Conservation (phyloP, 2,113 vertebrate genomes). For the Passer montanus region DNA sequence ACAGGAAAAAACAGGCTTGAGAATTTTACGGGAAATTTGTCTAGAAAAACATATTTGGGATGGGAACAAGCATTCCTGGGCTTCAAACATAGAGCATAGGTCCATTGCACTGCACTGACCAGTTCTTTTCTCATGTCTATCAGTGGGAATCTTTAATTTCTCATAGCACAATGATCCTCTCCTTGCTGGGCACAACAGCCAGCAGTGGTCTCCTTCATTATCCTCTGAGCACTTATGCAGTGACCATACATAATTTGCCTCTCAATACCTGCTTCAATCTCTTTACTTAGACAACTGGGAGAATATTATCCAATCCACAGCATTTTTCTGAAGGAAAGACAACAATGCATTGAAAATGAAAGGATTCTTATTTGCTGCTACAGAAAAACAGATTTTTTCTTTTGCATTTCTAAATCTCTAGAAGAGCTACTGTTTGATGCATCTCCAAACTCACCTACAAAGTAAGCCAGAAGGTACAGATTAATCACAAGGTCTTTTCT, state of each 20-base stretch:
- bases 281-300: background rate
- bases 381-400: background rate
- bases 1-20: background rate
- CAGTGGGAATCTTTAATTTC: background rate
- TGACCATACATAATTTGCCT: background rate
- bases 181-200: background rate
- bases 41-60: background rate
- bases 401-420: background rate
- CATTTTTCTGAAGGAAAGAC: background rate
- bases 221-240: background rate
- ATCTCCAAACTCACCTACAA: background rate
- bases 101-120: background rate
- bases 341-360: slow-evolving; percentile 19
- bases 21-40: background rate
- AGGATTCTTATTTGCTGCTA: background rate
- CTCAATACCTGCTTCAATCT: slow-evolving; percentile 5
- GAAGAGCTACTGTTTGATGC: background rate
- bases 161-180: background rate
- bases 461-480: background rate
- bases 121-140: background rate
- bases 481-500: background rate
- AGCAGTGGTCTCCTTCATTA: background rate
- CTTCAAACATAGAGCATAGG: background rate
- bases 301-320: background rate
- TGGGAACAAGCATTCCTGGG: background rate